Evolutionary conservation across 2,113 vertebrate species (phyloP).

Genomic region (Poecile atricapillus): DNA sequence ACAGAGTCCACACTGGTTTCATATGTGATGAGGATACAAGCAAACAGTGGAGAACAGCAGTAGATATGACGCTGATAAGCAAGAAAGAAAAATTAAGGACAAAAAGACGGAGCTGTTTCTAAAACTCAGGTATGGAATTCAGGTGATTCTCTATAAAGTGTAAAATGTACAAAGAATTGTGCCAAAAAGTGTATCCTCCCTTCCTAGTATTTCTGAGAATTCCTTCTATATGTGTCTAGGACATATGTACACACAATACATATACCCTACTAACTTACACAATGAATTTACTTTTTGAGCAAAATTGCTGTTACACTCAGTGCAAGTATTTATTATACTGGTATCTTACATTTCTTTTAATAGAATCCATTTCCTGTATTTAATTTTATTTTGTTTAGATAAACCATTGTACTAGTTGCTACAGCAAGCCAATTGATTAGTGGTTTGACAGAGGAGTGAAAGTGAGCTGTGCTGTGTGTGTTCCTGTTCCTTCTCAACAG

Average conservation of each 20-base stretch:
- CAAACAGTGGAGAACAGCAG: neutral
- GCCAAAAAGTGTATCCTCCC: neutral
- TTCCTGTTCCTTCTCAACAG: neutral
- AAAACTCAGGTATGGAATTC: constrained; percentile 36
- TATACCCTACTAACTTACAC: neutral
- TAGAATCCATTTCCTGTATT: neutral
- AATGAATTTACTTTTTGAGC: neutral
- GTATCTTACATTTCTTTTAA: neutral
- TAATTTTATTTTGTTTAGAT: neutral
- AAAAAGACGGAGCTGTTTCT: neutral
- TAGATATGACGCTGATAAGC: neutral
- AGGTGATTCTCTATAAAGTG: neutral
- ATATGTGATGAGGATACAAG: neutral
- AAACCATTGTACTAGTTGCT: neutral
- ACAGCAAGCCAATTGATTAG: neutral
- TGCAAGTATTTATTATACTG: neutral
- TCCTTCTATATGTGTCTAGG: neutral
- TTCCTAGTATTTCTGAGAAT: neutral
- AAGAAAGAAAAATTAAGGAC: constrained; percentile 7
- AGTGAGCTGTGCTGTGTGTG: neutral
- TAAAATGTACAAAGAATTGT: neutral
- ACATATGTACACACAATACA: neutral
- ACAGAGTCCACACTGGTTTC: neutral
- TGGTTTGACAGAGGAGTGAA: neutral
- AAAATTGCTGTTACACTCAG: neutral